Percentiles rank a stretch among this genome's conserved stretches.
These are phyloP conservation scores for Euphydryas editha DNA, from an alignment of 2,888 invertebrate genomes.

Conservation along the genomic window DNA sequence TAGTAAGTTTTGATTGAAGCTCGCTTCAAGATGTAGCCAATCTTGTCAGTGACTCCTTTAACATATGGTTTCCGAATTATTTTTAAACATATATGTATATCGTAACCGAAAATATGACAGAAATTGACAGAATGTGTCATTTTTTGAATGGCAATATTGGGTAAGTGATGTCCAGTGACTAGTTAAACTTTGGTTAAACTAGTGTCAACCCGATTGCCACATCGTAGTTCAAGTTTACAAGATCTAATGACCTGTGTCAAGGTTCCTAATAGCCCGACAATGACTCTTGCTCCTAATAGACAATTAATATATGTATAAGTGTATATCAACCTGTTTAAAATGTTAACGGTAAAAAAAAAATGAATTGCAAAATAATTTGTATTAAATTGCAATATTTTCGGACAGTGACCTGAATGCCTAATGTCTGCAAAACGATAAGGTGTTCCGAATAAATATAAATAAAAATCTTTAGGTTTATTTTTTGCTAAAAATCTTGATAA, in stretches of 20 bases:
- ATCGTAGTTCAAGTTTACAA: conserved; percentile 49
- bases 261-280: conserved; percentile 45
- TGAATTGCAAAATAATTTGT: conserved; percentile 7
- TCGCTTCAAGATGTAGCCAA: too few relatives aligned
- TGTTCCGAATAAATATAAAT: too few relatives aligned
- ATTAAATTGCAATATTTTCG: conserved; percentile 22
- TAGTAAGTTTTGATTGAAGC: too few relatives aligned
- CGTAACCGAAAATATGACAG: too few relatives aligned
- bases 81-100: too few relatives aligned
- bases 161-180: background rate
- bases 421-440: conserved; percentile 4
- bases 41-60: too few relatives aligned
- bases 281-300: conserved; percentile 45
- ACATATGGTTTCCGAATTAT: too few relatives aligned
- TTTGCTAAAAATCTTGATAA: too few relatives aligned
- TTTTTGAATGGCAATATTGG: background rate
- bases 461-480: too few relatives aligned
- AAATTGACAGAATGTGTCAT: too few relatives aligned
- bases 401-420: conserved; percentile 31
- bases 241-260: conserved; percentile 54
- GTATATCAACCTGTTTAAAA: conserved; percentile 24
- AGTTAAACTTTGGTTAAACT: conserved; percentile 8
- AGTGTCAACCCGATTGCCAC: conserved; percentile 42
- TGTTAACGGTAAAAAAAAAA: conserved; percentile 15
- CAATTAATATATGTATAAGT: conserved; percentile 40